Evolutionary conservation across 2,888 invertebrate genomes (phyloP), one percentile per base, ranked within the genome.

Genomic region (Isoperla grammatica): DNA sequence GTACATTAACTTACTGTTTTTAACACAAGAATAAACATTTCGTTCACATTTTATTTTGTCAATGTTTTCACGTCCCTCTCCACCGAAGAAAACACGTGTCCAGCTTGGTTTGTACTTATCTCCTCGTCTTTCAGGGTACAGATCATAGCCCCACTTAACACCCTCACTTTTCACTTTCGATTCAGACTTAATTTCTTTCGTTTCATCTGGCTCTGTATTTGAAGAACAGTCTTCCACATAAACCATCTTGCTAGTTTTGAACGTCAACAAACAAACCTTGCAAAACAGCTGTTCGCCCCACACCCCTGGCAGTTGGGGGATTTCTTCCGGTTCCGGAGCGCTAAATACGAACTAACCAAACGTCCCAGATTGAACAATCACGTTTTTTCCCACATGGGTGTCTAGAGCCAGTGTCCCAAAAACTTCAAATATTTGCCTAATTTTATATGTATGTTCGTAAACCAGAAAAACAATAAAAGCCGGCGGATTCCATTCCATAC

Each of bases 41-140:
- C 83, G 76, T 75, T 94, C 92, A 71, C 94, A 95, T 73, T 85
- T 87, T 1, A 84, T 75, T 74, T 86, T 89, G 35, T 87, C 83
- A 12, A 87, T 74, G 56, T 76, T 79, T 71, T 90, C 87, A 64
- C 80, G 80, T 35, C 88, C 88, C 72, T 87, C 86, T 48, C 82
- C 75, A 3, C 85, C 81, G 12, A 85, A 71, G 1, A 89, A 67
- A 43, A 83, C 73, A 60, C 79, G 79, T 1, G 74, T 71, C 72
- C 83, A 74, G 68, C 76, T 80, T 0, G 81, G 78, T 63, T 79
- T 78, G 67, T 78, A 81, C 37, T 78, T 74, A 19, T 71, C 74
- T 0, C 86, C 85, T 68, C 84, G 80, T 67, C 93, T 79, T 73
- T 92, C 90, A 0, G 93, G 93, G 71, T 90, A 93, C 62, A 92